Evolutionary conservation across 2,797 vertebrate genomes (phyloP).

Genomic region (Muscicapa comitata): DNA sequence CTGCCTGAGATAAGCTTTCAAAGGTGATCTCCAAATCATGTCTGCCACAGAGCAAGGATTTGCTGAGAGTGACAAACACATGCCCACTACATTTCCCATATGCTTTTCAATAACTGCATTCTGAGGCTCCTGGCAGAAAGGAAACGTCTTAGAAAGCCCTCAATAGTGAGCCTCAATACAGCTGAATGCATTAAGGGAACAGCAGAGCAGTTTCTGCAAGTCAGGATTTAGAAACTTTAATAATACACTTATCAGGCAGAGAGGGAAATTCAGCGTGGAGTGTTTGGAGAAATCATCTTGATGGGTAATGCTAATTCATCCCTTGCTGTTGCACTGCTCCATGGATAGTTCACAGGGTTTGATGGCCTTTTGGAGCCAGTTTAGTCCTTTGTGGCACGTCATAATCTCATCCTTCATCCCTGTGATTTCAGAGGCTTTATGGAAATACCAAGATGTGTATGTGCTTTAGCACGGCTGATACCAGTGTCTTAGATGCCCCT

Average conservation of each 20-base stretch:
- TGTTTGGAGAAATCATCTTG: neutral
- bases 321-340: neutral
- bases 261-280: neutral
- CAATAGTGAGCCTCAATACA: constrained; percentile 3
- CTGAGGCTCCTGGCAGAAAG: neutral
- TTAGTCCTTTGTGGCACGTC: constrained; percentile 43
- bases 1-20: constrained; percentile 66
- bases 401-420: constrained; percentile 57
- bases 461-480: constrained; percentile 21
- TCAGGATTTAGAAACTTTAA: constrained; percentile 61
- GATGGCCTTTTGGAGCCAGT: constrained; percentile 43
- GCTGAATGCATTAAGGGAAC: neutral
- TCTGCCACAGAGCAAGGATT: constrained; percentile 61
- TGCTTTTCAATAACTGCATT: constrained; percentile 42
- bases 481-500: constrained; percentile 22
- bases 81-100: neutral
- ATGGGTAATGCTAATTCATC: constrained; percentile 5
- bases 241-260: constrained; percentile 10
- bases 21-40: constrained; percentile 63
- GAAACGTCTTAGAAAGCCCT: neutral
- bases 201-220: constrained; percentile 34
- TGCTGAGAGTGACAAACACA: constrained; percentile 62
- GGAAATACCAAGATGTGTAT: constrained; percentile 53
- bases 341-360: neutral
- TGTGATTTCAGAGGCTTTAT: constrained; percentile 55